Conservation (phyloP, 1,140 invertebrate genomes). For the Camponotus floridanus region DNA sequence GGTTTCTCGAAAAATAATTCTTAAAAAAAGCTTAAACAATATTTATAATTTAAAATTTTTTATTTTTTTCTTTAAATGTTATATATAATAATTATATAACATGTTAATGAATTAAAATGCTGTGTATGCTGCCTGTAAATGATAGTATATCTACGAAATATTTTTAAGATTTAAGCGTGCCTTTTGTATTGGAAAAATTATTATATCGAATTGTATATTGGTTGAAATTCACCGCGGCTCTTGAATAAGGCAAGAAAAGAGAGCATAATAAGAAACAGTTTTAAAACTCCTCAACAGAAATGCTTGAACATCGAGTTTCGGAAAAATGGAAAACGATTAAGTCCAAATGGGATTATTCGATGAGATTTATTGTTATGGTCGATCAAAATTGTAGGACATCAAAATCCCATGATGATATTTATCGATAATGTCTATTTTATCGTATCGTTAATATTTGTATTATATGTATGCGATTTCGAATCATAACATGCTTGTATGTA, state of each 20-base stretch:
- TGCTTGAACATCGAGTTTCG: slow-evolving; percentile 50
- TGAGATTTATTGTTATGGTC: slow-evolving; percentile 59
- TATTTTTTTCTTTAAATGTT: no score
- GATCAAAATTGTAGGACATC: slow-evolving; percentile 29
- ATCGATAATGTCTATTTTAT: slow-evolving; percentile 13
- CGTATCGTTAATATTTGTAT: slow-evolving; percentile 20
- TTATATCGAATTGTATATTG: slow-evolving; percentile 26
- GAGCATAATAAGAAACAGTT: slow-evolving; percentile 27
- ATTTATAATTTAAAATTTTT: no score
- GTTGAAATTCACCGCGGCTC: slow-evolving; percentile 11
- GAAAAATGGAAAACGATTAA: slow-evolving; percentile 71
- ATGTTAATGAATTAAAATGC: background rate
- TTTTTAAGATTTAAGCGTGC: background rate
- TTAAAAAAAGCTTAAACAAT: no score
- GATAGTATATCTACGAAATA: background rate
- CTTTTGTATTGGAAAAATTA: slow-evolving; percentile 35
- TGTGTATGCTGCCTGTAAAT: background rate
- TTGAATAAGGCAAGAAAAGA: slow-evolving; percentile 1
- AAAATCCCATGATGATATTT: slow-evolving; percentile 47
- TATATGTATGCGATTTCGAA: no score
- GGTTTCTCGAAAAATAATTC: no score
- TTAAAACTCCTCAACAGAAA: slow-evolving; percentile 1
- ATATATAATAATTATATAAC: no score
- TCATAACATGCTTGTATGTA: background rate
- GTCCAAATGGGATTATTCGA: slow-evolving; percentile 71